These are phyloP conservation scores for Cybosia mesomella DNA, from an alignment of 2,888 invertebrate genomes.

Conservation along the genomic window DNA sequence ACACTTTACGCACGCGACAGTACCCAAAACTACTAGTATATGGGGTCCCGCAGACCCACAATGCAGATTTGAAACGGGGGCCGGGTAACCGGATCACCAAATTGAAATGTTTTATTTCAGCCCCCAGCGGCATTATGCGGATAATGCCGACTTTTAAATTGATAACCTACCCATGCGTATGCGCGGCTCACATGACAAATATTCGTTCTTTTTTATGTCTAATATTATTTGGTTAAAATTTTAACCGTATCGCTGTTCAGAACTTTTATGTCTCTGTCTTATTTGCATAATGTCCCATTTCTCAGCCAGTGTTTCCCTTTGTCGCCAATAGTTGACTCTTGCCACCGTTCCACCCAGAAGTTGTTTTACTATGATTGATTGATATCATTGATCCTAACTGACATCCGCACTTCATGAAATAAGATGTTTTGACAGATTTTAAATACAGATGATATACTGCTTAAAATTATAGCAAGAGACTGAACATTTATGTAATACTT, in stretches of 20 bases:
- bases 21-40: slow-evolving; percentile 80
- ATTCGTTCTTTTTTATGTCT: slow-evolving; percentile 57
- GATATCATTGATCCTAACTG: slow-evolving; percentile 64
- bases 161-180: slow-evolving; percentile 81
- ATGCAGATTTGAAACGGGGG: slow-evolving; percentile 82
- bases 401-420: slow-evolving; percentile 70
- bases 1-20: slow-evolving; percentile 54
- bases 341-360: slow-evolving; percentile 72
- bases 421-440: slow-evolving; percentile 50
- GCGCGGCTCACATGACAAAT: slow-evolving; percentile 73
- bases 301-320: slow-evolving; percentile 57
- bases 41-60: slow-evolving; percentile 83
- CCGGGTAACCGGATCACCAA: slow-evolving; percentile 84
- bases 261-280: slow-evolving; percentile 53
- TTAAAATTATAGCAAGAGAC: slow-evolving; percentile 12
- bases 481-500: neutral
- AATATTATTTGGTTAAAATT: slow-evolving; percentile 82
- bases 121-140: slow-evolving; percentile 75
- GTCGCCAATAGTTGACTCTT: slow-evolving; percentile 64
- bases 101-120: slow-evolving; percentile 86
- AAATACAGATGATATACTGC: neutral
- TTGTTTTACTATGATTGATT: slow-evolving; percentile 76
- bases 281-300: slow-evolving; percentile 71
- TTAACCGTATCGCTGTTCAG: slow-evolving; percentile 80
- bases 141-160: slow-evolving; percentile 85